Percentiles rank a stretch among this genome's conserved stretches.
phyloP scores from a whole-genome alignment of 2,113 vertebrate genomes.

The Acanthochromis polyacanthus region DNA sequence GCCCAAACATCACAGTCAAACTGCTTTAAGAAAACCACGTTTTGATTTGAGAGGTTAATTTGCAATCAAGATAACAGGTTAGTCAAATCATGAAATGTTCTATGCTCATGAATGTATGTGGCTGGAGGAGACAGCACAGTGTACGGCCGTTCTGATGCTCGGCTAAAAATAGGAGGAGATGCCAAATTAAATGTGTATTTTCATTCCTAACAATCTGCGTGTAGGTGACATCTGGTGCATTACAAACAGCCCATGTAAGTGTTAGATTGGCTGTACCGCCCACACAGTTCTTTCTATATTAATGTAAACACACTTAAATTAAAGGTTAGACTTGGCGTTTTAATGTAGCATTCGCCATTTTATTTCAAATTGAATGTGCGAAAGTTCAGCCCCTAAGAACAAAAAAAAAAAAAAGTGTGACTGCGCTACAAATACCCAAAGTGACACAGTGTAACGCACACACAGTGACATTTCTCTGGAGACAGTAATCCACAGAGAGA shows the following conservation, averaged over 20 bases:
- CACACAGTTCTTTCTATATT: neutral
- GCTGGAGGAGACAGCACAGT: neutral
- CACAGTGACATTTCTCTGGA: conserved; percentile 24
- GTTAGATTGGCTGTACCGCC: neutral
- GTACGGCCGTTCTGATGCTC: neutral
- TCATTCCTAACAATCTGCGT: neutral
- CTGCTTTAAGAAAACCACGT: neutral
- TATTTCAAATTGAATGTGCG: no score
- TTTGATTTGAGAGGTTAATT: neutral
- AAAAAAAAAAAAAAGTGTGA: no score
- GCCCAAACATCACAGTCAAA: no score
- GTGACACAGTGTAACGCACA: neutral
- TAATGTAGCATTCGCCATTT: neutral
- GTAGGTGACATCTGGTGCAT: neutral
- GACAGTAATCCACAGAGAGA: conserved; percentile 26
- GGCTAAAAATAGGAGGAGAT: neutral
- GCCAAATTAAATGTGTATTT: no score
- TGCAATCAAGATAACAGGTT: neutral
- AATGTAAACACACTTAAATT: neutral
- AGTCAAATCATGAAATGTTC: neutral
- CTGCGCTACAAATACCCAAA: no score
- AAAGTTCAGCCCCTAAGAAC: no score
- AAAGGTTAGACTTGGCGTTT: neutral
- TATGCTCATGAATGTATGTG: neutral
- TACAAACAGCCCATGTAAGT: neutral